Evolutionary conservation across 2,888 invertebrate genomes (phyloP), one percentile per base, ranked within the genome.

Genomic region (Boloria euphrosyne): DNA sequence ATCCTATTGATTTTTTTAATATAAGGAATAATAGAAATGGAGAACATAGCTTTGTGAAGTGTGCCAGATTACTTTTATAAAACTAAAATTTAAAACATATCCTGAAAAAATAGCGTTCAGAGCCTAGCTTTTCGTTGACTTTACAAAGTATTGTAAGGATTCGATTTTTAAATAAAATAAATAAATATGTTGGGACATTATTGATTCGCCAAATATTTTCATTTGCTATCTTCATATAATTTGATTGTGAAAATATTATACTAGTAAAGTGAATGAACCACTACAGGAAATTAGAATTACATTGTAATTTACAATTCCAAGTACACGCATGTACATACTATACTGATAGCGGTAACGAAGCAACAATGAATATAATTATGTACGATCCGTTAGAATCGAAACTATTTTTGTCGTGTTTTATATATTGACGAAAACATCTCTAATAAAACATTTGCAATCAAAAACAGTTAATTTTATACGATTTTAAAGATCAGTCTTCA

Each of bases 201-300:
- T 22, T 22, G 31, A 38, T 38, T 10, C 10, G 7, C 31, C 1
- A 38, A 38, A 38, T 10, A 38, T n/a, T 27, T 14, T 22, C 10
- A 50, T 10, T 50, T 2, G 2, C 18, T 27, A n/a, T 52, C 13
- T 54, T 18, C 44, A 7, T 2, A 22, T 27, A 47, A 27, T 1
- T 58, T 13, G 46, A 59, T 49, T 47, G 47, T 59, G 49, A 59
- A 59, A 59, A 59, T 59, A 50, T 16, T 59, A 59, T 49, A 17
- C 44, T 27, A 52, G 51, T 57, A 44, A 65, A 57, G 60, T 65
- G 65, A 68, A 68, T 65, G 67, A 68, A 68, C 67, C 51, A 51
- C 10, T 54, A 65, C 65, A 68, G 65, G 67, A 68, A 68, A 68
- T 68, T 68, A 68, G 65, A 61, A 61, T 65, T 51, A 61, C 67